Evolutionary conservation across 2,113 vertebrate species (phyloP).

Genomic region (Anguilla japonica): DNA sequence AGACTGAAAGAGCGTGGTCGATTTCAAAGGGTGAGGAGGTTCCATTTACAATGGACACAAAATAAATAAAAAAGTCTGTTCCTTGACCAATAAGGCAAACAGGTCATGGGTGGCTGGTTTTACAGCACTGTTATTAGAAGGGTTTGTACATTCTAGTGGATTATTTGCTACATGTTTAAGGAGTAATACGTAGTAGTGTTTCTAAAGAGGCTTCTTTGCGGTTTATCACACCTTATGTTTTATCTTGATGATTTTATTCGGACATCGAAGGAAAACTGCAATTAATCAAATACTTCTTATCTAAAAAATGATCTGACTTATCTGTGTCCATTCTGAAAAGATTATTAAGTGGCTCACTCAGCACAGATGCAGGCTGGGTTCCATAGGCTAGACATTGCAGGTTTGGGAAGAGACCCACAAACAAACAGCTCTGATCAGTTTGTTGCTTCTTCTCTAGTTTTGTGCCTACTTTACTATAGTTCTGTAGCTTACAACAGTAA

Average conservation of each 20-base stretch:
- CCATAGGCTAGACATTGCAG: no score
- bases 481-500: no score
- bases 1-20: constrained; percentile 7
- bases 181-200: neutral
- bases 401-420: no score
- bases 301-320: neutral
- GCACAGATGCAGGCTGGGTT: no score
- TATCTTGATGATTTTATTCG: neutral
- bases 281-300: neutral
- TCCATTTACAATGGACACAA: constrained; percentile 48
- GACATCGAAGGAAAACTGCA: neutral
- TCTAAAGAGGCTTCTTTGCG: neutral
- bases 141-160: constrained; percentile 37
- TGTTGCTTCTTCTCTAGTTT: no score
- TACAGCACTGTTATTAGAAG: constrained; percentile 43
- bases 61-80: constrained; percentile 24
- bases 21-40: constrained; percentile 32
- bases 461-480: no score
- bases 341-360: no score
- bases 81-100: constrained; percentile 31
- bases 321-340: no score
- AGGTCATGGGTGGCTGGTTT: constrained; percentile 40
- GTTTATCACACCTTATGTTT: neutral
- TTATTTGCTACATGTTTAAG: constrained; percentile 31
- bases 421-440: no score